Evolutionary conservation across 2,113 vertebrate genomes (phyloP), one percentile per base, ranked within the genome.

Genomic region (Penelope pileata): DNA sequence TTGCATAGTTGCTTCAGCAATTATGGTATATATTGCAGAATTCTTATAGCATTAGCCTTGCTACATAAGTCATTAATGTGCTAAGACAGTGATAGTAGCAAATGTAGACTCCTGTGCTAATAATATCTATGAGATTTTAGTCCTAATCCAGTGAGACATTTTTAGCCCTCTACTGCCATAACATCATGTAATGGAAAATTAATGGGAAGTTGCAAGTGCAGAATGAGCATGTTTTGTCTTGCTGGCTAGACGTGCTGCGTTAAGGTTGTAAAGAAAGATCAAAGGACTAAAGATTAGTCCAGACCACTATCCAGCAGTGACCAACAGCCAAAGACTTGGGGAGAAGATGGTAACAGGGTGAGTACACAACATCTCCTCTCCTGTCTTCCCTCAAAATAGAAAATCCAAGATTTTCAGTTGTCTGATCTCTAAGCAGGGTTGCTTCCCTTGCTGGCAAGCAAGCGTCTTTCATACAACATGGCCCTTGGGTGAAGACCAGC

Each of bases 41-140:
- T 79, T 83, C 91, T 74, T 88, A n/a, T 26, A 77, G 75, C 87
- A 94, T 95, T 94, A 95, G 75, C 58, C 75, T 88, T 70, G 50
- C 78, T 87, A 42, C 50, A 13, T 47, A 62, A 94, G 87, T 85
- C 94, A 83, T 94, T 88, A 92, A 92, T 85, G 84, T 74, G 89
- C 84, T 86, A 81, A 75, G 70, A 79, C 59, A 82, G 76, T 4
- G 62, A 27, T 47, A 58, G 74, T 16, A 84, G 81, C 53, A 87
- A 94, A 94, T 58, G 93, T 16, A 80, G 90, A 63, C 47, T 85
- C 50, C 34, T 94, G 48, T 88, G 67, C 75, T 91, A 94, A 91
- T 86, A 95, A 92, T 54, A 74, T 90, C 75, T 32, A 34, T 15
- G 63, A 83, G 75, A 80, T 88, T 86, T 95, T 94, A 93, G 78